Percentiles rank a stretch among this genome's conserved stretches.
Evolutionary conservation across 2,888 invertebrate species (phyloP).

Genomic region (Drosophila subquinaria): DNA sequence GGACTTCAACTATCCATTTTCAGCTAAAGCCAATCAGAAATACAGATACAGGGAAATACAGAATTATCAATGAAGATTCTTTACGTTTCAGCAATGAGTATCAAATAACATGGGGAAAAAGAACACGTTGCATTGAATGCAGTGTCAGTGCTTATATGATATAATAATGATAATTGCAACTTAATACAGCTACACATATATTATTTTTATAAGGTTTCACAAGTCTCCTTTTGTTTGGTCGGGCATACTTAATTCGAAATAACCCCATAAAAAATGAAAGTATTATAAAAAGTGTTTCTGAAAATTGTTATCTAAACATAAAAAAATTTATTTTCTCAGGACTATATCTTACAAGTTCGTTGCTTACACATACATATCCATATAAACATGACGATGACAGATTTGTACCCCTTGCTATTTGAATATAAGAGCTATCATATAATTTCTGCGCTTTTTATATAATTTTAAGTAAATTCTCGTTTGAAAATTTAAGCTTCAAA

Average conservation of each 20-base stretch:
- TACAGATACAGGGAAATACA: too few species aligned
- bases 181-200: too few species aligned
- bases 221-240: neutral
- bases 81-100: neutral
- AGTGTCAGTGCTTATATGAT: too few species aligned
- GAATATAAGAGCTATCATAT: too few species aligned
- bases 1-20: neutral
- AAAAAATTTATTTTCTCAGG: neutral
- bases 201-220: slow-evolving; percentile 2
- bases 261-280: neutral
- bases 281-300: neutral
- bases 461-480: too few species aligned
- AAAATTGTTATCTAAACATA: neutral
- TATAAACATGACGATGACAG: too few species aligned
- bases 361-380: neutral
- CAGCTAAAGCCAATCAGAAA: neutral
- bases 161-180: too few species aligned
- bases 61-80: too few species aligned
- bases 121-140: too few species aligned
- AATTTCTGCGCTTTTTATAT: too few species aligned
- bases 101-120: neutral
- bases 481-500: neutral
- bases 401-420: too few species aligned
- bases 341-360: neutral
- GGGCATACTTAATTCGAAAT: neutral